Percentiles rank a stretch among this genome's conserved stretches.
Conservation (phyloP, 2,888 invertebrate genomes). For the Graphium colonna region DNA sequence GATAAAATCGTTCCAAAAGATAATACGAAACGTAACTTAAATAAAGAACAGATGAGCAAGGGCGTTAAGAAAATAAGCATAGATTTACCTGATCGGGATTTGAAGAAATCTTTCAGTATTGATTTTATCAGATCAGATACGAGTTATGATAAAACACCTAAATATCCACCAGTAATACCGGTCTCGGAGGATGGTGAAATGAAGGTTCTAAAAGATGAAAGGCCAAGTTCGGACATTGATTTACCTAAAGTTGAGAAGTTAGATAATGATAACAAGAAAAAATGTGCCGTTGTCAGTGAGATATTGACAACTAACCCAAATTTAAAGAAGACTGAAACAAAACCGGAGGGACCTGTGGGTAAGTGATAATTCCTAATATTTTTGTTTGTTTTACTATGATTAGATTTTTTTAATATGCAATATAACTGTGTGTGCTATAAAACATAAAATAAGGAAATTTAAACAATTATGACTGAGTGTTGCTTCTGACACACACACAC, state of each 20-base stretch:
- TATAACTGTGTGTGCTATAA: no score
- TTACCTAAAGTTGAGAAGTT: not conserved
- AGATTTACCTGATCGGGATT: not conserved
- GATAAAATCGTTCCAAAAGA: not conserved
- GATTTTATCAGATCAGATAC: not conserved
- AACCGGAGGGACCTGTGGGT: not conserved
- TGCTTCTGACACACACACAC: no score
- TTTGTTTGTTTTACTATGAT: not conserved
- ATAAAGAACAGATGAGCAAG: conserved; percentile 2
- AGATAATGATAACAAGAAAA: not conserved
- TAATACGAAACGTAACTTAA: not conserved
- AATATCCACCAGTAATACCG: not conserved
- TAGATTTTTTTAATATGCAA: not conserved
- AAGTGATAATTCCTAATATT: not conserved
- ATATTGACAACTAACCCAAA: not conserved
- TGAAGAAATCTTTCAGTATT: not conserved
- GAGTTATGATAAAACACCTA: not conserved
- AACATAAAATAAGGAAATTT: no score
- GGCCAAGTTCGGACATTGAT: not conserved
- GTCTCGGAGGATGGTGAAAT: conserved; percentile 1
- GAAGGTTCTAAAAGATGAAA: conserved; percentile 8
- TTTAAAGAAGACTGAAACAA: not conserved
- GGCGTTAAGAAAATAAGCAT: not conserved
- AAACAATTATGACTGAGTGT: no score
- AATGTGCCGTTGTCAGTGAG: not conserved